phyloP scores from a whole-genome alignment of 2,888 invertebrate genomes.

The Oxycera nigricornis region DNA sequence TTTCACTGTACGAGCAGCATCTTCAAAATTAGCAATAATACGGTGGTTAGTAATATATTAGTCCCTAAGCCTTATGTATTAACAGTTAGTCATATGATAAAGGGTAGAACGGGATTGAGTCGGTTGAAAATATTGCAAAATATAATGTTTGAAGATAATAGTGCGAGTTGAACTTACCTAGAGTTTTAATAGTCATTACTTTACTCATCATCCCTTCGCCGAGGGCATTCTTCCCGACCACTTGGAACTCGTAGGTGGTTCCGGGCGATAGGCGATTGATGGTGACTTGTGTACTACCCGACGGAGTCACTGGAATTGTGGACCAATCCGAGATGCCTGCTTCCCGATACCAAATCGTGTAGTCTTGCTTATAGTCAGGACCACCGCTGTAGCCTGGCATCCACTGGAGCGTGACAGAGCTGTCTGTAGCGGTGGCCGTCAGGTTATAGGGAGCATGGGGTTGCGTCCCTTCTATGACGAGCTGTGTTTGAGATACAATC shows the following conservation, averaged over 20 bases:
- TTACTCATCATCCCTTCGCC: slow-evolving; percentile 97
- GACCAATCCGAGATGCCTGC: slow-evolving; percentile 90
- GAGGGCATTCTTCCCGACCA: slow-evolving; percentile 91
- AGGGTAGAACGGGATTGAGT: neutral
- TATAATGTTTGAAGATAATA: too few relatives aligned
- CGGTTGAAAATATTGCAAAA: neutral
- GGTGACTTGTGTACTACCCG: slow-evolving; percentile 86
- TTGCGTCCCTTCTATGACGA: slow-evolving; percentile 92
- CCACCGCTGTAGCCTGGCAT: slow-evolving; percentile 95
- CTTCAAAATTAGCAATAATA: slow-evolving; percentile 51
- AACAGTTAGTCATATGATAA: neutral
- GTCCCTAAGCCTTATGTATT: neutral
- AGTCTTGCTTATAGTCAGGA: slow-evolving; percentile 93
- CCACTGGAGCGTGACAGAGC: slow-evolving; percentile 90
- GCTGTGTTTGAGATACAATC: slow-evolving; percentile 87
- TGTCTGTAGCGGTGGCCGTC: slow-evolving; percentile 86
- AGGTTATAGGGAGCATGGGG: slow-evolving; percentile 98
- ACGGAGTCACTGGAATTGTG: slow-evolving; percentile 91
- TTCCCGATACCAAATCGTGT: slow-evolving; percentile 93
- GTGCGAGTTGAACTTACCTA: slow-evolving; percentile 83
- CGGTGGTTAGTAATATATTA: neutral
- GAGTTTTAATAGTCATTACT: slow-evolving; percentile 85
- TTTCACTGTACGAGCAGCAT: slow-evolving; percentile 62
- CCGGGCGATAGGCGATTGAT: slow-evolving; percentile 90
- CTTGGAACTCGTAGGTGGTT: slow-evolving; percentile 94